Evolutionary conservation across 2,113 vertebrate species (phyloP).

Genomic region (Tyto alba): DNA sequence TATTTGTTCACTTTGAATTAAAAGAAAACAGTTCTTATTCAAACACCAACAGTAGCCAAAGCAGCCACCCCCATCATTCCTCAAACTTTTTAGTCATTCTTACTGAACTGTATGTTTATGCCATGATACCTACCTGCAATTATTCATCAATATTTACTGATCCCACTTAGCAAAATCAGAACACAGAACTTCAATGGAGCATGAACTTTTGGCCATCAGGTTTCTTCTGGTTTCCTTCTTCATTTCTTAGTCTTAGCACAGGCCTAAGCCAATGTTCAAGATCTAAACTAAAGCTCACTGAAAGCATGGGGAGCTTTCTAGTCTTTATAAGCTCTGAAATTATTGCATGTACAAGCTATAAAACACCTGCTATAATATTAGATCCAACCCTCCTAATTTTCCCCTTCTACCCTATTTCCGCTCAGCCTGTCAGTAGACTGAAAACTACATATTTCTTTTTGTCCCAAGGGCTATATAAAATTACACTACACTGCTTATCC

Average conservation of each 20-base stretch:
- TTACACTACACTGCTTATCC: neutral
- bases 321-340: neutral
- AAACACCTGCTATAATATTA: neutral
- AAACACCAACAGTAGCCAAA: neutral
- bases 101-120: neutral
- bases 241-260: neutral
- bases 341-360: neutral
- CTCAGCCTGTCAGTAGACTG: neutral
- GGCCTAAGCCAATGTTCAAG: neutral
- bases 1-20: conserved; percentile 11
- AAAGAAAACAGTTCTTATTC: neutral
- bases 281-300: neutral
- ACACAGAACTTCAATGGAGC: neutral
- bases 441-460: neutral
- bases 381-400: neutral
- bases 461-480: neutral
- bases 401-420: neutral
- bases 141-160: neutral
- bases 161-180: neutral
- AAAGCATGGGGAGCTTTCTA: neutral
- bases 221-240: neutral
- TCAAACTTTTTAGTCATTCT: neutral
- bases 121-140: neutral
- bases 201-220: neutral
- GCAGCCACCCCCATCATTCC: neutral